phyloP scores from a whole-genome alignment of 2,888 invertebrate genomes.

The Caenorhabditis auriculariae region DNA sequence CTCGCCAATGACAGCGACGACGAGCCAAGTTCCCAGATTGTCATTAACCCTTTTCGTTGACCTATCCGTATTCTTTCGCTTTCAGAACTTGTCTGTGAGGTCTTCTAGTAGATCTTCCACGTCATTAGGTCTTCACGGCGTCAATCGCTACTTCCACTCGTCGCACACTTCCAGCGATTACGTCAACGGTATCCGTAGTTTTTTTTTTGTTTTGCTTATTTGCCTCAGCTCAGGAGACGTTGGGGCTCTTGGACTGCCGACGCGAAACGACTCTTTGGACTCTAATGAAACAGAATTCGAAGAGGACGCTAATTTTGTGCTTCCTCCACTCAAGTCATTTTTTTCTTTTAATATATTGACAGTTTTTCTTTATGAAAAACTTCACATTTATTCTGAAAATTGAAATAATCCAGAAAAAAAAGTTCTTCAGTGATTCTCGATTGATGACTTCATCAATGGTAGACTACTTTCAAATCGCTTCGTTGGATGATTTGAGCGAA shows the following conservation, averaged over 20 bases:
- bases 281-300: too few species aligned
- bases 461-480: constrained; percentile 58
- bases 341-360: background rate
- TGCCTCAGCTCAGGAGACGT: too few species aligned
- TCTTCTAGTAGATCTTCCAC: constrained; percentile 57
- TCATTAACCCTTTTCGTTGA: too few species aligned
- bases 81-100: constrained; percentile 50
- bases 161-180: constrained; percentile 30
- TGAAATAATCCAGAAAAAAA: background rate
- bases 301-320: constrained; percentile 44
- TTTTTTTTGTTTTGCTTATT: background rate
- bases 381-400: background rate
- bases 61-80: too few species aligned
- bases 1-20: constrained; percentile 43
- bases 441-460: constrained; percentile 49
- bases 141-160: constrained; percentile 49
- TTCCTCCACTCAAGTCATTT: constrained; percentile 39
- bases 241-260: background rate
- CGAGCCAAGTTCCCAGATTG: constrained; percentile 23
- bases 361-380: background rate
- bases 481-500: constrained; percentile 42
- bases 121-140: constrained; percentile 37
- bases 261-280: background rate
- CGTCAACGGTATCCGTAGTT: constrained; percentile 12
- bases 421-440: constrained; percentile 11